These are phyloP conservation scores for Xiphophorus maculatus DNA, from an alignment of 2,113 vertebrate species.

Conservation along the genomic window DNA sequence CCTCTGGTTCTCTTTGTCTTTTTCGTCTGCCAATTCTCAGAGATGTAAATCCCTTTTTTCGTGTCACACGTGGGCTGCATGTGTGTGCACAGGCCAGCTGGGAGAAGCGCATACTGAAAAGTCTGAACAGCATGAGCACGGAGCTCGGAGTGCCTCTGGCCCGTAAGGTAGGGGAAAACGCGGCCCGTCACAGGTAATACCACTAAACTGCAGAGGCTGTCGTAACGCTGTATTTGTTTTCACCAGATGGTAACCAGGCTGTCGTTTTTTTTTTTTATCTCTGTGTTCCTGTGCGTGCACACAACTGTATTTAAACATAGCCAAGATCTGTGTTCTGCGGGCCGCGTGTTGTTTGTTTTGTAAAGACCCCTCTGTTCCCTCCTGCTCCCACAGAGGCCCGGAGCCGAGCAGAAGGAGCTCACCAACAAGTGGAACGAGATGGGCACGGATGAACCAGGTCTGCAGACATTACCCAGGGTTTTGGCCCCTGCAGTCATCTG, in stretches of 20 bases:
- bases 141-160: conserved; percentile 92
- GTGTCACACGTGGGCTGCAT: conserved; percentile 10
- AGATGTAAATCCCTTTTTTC: neutral
- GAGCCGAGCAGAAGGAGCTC: conserved; percentile 91
- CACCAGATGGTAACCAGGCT: neutral
- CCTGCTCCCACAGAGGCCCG: conserved; percentile 83
- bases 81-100: conserved; percentile 86
- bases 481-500: conserved; percentile 13
- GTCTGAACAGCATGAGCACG: conserved; percentile 97
- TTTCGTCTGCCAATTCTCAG: neutral
- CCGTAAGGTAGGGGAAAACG: conserved; percentile 83
- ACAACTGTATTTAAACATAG: conserved; percentile 1
- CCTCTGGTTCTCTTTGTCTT: neutral
- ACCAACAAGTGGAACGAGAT: conserved; percentile 98
- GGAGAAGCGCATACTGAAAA: conserved; percentile 97
- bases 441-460: conserved; percentile 98
- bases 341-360: conserved; percentile 6
- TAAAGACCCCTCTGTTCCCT: neutral
- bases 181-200: neutral
- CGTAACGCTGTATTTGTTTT: neutral
- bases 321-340: neutral
- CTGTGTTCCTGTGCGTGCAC: neutral
- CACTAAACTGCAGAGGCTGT: neutral
- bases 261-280: neutral
- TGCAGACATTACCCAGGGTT: conserved; percentile 33